Conservation (phyloP, 53 echinoderm and acorn worm species). For the Holothuria scabra region DNA sequence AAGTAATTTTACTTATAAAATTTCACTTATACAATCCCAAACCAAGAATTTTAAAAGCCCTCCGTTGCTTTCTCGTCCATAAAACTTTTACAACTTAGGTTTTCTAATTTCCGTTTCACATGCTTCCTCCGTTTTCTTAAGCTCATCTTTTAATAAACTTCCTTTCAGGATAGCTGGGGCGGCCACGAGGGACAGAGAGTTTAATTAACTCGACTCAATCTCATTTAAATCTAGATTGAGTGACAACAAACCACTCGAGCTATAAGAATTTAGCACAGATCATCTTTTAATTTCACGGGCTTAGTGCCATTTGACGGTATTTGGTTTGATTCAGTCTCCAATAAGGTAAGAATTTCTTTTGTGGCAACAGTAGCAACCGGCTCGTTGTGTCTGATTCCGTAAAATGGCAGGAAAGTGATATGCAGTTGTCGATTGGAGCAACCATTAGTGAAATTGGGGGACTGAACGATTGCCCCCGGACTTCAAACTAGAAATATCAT, state of each 20-base stretch:
- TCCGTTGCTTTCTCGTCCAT: no score
- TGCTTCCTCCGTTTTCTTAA: background rate
- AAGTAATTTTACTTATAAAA: no score
- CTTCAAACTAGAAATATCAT: no score
- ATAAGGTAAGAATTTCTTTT: no score
- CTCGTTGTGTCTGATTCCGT: no score
- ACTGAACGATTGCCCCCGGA: no score
- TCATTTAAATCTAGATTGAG: constrained; percentile 25
- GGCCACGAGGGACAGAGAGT: constrained; percentile 33
- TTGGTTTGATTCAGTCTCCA: background rate
- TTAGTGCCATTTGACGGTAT: background rate
- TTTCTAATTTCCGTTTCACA: constrained; percentile 33
- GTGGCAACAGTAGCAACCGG: no score
- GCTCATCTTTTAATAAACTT: background rate
- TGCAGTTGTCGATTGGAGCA: no score
- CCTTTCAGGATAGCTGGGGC: background rate
- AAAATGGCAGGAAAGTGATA: no score
- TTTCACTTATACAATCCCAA: no score
- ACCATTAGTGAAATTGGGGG: no score
- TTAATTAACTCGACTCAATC: constrained; percentile 40
- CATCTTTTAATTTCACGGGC: constrained; percentile 34
- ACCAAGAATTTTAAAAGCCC: no score
- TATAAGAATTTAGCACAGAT: constrained; percentile 20
- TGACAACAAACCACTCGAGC: constrained; percentile 42
- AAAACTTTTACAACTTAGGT: constrained; percentile 22